phyloP scores from a whole-genome alignment of 2,113 vertebrate genomes.

The Pseudopodoces humilis region DNA sequence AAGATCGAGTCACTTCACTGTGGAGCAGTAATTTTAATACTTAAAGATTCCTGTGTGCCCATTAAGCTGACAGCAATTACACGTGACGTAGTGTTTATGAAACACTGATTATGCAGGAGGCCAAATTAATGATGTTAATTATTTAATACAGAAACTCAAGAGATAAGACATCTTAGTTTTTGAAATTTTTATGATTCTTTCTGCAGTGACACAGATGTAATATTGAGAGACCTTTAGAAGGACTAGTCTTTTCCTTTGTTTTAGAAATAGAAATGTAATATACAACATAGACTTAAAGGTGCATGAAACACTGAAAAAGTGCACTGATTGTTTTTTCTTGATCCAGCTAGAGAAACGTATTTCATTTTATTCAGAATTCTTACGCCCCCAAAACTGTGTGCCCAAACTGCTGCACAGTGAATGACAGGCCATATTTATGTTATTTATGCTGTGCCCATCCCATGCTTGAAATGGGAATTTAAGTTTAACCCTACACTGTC shows the following conservation, averaged over 20 bases:
- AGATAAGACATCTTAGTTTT: neutral
- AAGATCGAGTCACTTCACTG: too few relatives aligned
- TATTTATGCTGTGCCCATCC: neutral
- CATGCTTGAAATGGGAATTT: neutral
- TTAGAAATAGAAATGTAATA: neutral
- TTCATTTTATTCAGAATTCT: neutral
- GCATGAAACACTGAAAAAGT: neutral
- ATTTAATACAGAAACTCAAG: neutral
- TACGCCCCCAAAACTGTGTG: neutral
- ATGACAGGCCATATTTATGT: neutral
- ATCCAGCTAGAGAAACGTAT: neutral
- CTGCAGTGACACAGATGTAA: neutral
- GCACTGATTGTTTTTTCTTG: neutral
- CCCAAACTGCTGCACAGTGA: neutral
- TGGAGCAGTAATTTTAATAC: neutral
- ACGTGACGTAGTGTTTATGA: neutral
- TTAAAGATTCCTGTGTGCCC: neutral
- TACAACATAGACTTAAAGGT: neutral
- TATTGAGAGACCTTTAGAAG: neutral
- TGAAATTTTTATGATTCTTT: neutral
- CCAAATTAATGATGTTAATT: neutral
- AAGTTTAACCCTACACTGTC: neutral
- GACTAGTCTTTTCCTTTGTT: neutral
- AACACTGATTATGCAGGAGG: neutral
- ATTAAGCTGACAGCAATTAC: neutral